These are phyloP conservation scores for Babylonia areolata DNA, from an alignment of 1,140 invertebrate species.

Conservation along the genomic window DNA sequence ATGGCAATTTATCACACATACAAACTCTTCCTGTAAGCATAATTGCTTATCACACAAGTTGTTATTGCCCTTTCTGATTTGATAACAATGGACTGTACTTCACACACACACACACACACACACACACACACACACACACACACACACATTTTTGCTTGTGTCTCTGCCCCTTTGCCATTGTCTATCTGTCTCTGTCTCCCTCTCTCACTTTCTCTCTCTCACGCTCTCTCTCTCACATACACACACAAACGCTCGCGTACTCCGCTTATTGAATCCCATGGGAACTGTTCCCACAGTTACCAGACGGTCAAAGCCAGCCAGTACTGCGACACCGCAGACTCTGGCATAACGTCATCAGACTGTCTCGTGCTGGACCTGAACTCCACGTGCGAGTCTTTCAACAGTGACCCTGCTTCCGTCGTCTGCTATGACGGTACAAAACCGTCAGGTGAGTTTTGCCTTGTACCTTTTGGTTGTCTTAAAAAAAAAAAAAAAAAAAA, in stretches of 20 bases:
- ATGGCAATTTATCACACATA: too few species aligned
- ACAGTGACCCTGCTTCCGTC: neutral
- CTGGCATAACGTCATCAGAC: neutral
- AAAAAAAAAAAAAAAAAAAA: neutral
- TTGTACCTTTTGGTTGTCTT: too few species aligned
- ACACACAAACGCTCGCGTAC: too few species aligned
- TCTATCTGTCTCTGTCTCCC: neutral
- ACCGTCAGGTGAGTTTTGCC: neutral
- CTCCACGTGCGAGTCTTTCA: neutral
- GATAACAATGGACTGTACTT: too few species aligned
- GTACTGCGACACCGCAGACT: neutral
- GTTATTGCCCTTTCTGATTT: too few species aligned
- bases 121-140: too few species aligned
- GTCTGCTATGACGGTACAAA: neutral
- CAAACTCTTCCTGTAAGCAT: too few species aligned
- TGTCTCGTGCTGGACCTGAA: neutral
- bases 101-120: too few species aligned
- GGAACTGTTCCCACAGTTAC: neutral
- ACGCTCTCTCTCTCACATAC: too few species aligned
- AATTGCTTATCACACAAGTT: too few species aligned
- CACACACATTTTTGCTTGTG: neutral
- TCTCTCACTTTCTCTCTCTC: too few species aligned
- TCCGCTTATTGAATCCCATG: too few species aligned
- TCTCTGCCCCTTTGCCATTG: neutral
- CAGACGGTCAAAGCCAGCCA: neutral